Conservation (phyloP, 2,888 invertebrate genomes). For the Callinectes sapidus region DNA sequence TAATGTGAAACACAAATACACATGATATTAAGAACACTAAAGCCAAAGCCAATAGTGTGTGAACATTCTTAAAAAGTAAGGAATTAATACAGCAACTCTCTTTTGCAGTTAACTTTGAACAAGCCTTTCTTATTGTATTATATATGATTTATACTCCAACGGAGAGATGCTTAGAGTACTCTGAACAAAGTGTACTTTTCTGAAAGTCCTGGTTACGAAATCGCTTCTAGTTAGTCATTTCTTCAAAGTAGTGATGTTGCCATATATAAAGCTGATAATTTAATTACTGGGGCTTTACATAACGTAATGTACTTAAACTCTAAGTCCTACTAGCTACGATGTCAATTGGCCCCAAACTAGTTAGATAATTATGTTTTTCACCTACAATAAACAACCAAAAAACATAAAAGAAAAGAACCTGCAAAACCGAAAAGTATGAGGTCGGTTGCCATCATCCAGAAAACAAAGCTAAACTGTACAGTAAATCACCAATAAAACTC, state of each 20-base stretch:
- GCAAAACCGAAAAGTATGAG: background rate
- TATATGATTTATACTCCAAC: background rate
- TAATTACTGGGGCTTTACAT: background rate
- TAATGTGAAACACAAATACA: background rate
- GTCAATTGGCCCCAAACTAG: background rate
- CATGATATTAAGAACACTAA: background rate
- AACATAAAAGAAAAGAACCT: background rate
- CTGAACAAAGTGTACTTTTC: background rate
- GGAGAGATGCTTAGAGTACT: background rate
- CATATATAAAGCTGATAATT: background rate
- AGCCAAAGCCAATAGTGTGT: background rate
- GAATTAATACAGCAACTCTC: background rate
- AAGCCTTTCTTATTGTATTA: background rate
- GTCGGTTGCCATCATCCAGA: background rate
- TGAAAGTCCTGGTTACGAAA: background rate
- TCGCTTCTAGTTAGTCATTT: conserved; percentile 14
- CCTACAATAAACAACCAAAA: background rate
- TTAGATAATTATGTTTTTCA: background rate
- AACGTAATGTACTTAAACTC: background rate
- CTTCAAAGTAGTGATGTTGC: background rate
- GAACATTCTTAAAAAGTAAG: background rate
- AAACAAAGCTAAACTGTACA: background rate
- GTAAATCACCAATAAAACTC: background rate
- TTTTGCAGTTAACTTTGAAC: background rate
- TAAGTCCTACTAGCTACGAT: background rate